Evolutionary conservation across 2,888 invertebrate species (phyloP).

Genomic region (Cotesia congregata): DNA sequence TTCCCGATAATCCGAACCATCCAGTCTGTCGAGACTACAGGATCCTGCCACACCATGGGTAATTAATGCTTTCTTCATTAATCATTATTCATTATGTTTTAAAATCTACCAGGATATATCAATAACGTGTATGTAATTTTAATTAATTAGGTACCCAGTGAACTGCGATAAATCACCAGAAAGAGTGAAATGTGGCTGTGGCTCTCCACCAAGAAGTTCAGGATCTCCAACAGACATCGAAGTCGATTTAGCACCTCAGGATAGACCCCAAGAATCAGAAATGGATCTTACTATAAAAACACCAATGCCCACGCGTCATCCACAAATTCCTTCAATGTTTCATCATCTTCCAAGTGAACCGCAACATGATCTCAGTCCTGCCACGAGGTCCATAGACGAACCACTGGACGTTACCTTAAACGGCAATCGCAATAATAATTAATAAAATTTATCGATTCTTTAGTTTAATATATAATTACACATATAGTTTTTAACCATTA

Average conservation of each 20-base stretch:
- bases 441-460: conserved; percentile 25
- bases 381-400: conserved; percentile 59
- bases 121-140: conserved; percentile 1
- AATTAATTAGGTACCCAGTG: conserved; percentile 56
- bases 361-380: conserved; percentile 58
- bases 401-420: conserved; percentile 67
- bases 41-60: conserved; percentile 63
- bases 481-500: background rate
- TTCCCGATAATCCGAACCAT: conserved; percentile 49
- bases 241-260: conserved; percentile 39
- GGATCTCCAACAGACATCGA: conserved; percentile 53
- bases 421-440: conserved; percentile 59
- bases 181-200: conserved; percentile 62
- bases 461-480: background rate
- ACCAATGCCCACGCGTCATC: conserved; percentile 55
- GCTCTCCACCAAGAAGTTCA: conserved; percentile 58
- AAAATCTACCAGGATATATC: background rate
- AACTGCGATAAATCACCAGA: conserved; percentile 64
- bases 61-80: conserved; percentile 35
- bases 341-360: conserved; percentile 57
- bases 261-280: conserved; percentile 63
- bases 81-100: background rate
- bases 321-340: conserved; percentile 58
- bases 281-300: conserved; percentile 67
- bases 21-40: conserved; percentile 63